Evolutionary conservation across 2,113 vertebrate genomes (phyloP), one percentile per base, ranked within the genome.

Genomic region (Tachysurus vachellii): DNA sequence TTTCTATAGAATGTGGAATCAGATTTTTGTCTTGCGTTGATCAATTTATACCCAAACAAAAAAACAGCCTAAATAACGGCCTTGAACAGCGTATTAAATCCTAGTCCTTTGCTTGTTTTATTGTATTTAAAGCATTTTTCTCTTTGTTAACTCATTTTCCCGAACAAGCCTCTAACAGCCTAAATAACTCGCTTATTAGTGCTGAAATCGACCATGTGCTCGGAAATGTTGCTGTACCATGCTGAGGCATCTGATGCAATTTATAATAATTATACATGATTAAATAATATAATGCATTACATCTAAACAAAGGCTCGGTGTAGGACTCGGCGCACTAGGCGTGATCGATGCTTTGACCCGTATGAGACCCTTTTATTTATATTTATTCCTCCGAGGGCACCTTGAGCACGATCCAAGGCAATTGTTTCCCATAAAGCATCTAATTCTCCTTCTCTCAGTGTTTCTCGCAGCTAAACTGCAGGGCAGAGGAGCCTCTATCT

Each of bases 391-490:
- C 64, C 13, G 64, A 59, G 62, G 53, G 61, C 57, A 54, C 57
- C 71, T 53, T 36, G 61, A n/a, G 61, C 73, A 31, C 21, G 56
- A 62, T 57, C 57, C 50, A 0, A 83, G 68, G 42, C 80, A 61
- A 50, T 76, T 76, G 54, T 83, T 76, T 76, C 70, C 70, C 17
- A 36, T 76, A 26, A 87, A 76, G 53, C 79, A 84, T 85, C 83
- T 68, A 59, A 83, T 83, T 73, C 54, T n/a, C 28, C 57, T 73
- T 79, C 23, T 10, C 11, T 50, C 81, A 10, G 62, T 44, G 28
- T 53, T 68, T 23, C 61, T 76, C 77, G 21, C 36, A 44, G 64
- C 6, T 84, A 86, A 87, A 86, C 84, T 88, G 84, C 79, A 86
- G 76, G 61, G 59, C 86, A 77, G 62, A 83, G 0, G 68, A 88